These are phyloP conservation scores for Metacarcinus magister DNA, from an alignment of 2,888 invertebrate genomes.

Conservation along the genomic window DNA sequence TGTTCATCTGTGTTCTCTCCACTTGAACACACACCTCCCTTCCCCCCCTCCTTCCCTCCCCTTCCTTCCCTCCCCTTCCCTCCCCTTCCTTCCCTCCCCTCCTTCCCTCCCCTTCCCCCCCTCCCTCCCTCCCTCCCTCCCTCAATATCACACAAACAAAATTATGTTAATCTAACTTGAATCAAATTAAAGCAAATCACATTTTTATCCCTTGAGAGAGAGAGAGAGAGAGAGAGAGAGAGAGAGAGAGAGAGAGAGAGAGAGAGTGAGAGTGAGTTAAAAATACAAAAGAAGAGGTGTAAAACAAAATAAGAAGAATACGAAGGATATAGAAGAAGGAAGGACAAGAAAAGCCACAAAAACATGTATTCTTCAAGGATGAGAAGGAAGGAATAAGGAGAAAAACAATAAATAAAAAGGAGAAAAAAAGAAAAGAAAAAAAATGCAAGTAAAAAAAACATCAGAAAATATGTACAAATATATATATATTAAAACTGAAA, in stretches of 20 bases:
- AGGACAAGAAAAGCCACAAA: neutral
- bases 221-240: conserved; percentile 43
- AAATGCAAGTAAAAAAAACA: neutral
- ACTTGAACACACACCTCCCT: neutral
- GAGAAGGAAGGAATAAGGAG: neutral
- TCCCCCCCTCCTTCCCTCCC: neutral
- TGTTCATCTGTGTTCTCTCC: neutral
- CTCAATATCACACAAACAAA: conserved; percentile 11
- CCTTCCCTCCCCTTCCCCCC: neutral
- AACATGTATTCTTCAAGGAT: neutral
- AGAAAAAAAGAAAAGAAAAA: neutral
- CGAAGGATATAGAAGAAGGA: neutral
- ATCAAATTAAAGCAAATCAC: neutral
- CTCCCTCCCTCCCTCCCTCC: neutral
- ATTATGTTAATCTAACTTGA: conserved; percentile 18
- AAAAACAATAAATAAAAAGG: neutral
- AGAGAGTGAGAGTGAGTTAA: neutral
- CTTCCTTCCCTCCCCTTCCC: neutral
- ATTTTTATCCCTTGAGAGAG: neutral
- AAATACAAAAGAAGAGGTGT: too few relatives aligned
- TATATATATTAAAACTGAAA: neutral
- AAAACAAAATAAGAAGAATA: neutral
- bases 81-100: neutral
- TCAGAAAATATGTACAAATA: neutral
- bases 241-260: conserved; percentile 22